Evolutionary conservation across 53 echinoderm and acorn worm species (phyloP), one percentile per base, ranked within the genome.

Genomic region (Echinarachnius parma): DNA sequence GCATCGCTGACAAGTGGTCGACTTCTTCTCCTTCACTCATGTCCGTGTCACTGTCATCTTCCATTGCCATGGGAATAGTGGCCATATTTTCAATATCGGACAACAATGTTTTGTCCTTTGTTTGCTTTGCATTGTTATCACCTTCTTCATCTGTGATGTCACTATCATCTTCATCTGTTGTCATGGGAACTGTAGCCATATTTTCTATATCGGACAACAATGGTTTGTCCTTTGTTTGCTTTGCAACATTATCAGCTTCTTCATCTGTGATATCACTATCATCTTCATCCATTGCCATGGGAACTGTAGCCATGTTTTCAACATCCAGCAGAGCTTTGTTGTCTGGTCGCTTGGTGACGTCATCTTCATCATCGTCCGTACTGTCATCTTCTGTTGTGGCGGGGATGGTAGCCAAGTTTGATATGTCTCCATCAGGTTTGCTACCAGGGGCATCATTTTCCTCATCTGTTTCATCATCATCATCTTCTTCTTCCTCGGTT

Each of bases 281-380:
- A 58, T 58, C 58, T 9, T 58, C 58, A 28, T 46, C 66, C 31
- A 19, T 31, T 66, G 26, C 49, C 16, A 66, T 66, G 5, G 47
- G 47, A 18, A 66, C 31, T 5, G 66, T 66, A 20, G 66, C 66
- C 46, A 66, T 66, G 66, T 66, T 19, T 16, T 66, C 66, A n/a
- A 48, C 42, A 39, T 44, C 45, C 9, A 9, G 14, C 21, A 22
- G 20, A 21, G 2, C 35, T 32, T 21, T 22, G 25, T 9, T 16
- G 8, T 3, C 35, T 16, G 23, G 10, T 7, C 20, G 35, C 37
- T 16, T 11, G 22, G 45, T 21, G 15, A 19, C 63, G 8, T 36
- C 44, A 15, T 62, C 42, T 7, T 62, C 36, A 35, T 62, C 62
- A 35, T 23, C 24, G 7, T 32, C 34, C 4, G 9, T 19, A 19